A percentile compares a stretch with the other conserved stretches of the same genome.
Evolutionary conservation across 2,888 invertebrate species (phyloP).

Genomic region (Brachypalpus laphriformis): DNA sequence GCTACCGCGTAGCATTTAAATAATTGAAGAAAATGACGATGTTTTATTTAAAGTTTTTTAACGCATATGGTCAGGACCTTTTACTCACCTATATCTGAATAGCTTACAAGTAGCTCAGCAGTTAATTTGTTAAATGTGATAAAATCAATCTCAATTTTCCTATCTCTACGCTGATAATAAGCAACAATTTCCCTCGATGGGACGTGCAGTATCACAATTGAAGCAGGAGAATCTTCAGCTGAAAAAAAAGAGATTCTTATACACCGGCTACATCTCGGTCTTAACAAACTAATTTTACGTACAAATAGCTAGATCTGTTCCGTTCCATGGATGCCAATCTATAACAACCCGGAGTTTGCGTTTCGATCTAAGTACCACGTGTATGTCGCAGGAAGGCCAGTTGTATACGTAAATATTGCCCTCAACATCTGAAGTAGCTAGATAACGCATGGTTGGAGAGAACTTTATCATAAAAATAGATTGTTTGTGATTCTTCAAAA

Average conservation of each 20-base stretch:
- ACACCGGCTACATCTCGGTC: neutral
- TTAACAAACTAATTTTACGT: slow-evolving; percentile 57
- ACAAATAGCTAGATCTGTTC: slow-evolving; percentile 81
- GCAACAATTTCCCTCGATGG: slow-evolving; percentile 79
- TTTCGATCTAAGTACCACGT: slow-evolving; percentile 76
- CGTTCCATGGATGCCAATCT: slow-evolving; percentile 84
- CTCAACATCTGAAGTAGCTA: slow-evolving; percentile 79
- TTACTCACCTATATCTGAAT: slow-evolving; percentile 76
- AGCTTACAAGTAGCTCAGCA: slow-evolving; percentile 82
- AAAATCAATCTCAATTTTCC: slow-evolving; percentile 78
- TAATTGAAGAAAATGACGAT: too few species aligned
- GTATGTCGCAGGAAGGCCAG: slow-evolving; percentile 75
- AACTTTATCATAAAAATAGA: slow-evolving; percentile 78
- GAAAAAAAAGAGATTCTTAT: slow-evolving; percentile 26
- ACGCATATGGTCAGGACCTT: too few species aligned
- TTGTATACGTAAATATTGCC: slow-evolving; percentile 79
- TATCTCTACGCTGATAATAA: slow-evolving; percentile 79
- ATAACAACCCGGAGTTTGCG: slow-evolving; percentile 77
- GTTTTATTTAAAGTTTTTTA: too few species aligned
- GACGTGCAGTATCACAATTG: slow-evolving; percentile 79
- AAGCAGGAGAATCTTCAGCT: slow-evolving; percentile 79
- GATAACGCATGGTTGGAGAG: slow-evolving; percentile 78
- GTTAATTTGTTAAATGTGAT: slow-evolving; percentile 82
- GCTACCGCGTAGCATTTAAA: too few species aligned
- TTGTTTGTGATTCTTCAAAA: slow-evolving; percentile 75